phyloP scores from a whole-genome alignment of 1,140 invertebrate genomes.

The Aporrectodea caliginosa region DNA sequence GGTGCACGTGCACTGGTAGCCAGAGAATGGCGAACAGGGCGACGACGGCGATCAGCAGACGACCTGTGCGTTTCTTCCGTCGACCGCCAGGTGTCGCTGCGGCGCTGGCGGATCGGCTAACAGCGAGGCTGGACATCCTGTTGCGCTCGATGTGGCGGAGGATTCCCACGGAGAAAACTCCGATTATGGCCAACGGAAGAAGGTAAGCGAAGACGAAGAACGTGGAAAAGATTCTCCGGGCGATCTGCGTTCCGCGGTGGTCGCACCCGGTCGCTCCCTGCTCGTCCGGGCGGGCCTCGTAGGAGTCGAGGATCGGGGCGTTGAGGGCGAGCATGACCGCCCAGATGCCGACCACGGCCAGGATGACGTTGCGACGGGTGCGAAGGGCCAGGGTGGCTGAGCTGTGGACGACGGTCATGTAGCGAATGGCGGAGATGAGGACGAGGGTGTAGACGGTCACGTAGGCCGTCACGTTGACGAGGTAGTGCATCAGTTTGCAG shows the following conservation, averaged over 20 bases:
- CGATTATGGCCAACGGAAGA: conserved; percentile 15
- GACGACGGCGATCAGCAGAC: conserved; percentile 90
- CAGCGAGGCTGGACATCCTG: conserved; percentile 3
- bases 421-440: conserved; percentile 82
- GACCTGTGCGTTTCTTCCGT: conserved; percentile 72
- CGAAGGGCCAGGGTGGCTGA: conserved; percentile 10
- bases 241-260: conserved; percentile 8
- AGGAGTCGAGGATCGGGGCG: conserved; percentile 18
- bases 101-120: not conserved
- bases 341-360: conserved; percentile 4
- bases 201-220: conserved; percentile 34
- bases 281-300: conserved; percentile 7
- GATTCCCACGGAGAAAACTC: conserved; percentile 8
- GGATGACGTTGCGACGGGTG: conserved; percentile 18
- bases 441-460: conserved; percentile 88
- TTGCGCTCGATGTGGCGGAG: conserved; percentile 20
- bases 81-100: conserved; percentile 25
- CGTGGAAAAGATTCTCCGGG: conserved; percentile 22
- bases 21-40: conserved; percentile 88
- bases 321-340: conserved; percentile 13
- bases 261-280: conserved; percentile 15
- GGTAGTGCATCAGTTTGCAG: conserved; percentile 36
- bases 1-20: conserved; percentile 75
- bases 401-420: conserved; percentile 28
- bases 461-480: conserved; percentile 71